A percentile compares a stretch with the other conserved stretches of the same genome.
These are phyloP conservation scores for Aspidapion aeneum DNA, from an alignment of 2,888 invertebrate species.

Conservation along the genomic window DNA sequence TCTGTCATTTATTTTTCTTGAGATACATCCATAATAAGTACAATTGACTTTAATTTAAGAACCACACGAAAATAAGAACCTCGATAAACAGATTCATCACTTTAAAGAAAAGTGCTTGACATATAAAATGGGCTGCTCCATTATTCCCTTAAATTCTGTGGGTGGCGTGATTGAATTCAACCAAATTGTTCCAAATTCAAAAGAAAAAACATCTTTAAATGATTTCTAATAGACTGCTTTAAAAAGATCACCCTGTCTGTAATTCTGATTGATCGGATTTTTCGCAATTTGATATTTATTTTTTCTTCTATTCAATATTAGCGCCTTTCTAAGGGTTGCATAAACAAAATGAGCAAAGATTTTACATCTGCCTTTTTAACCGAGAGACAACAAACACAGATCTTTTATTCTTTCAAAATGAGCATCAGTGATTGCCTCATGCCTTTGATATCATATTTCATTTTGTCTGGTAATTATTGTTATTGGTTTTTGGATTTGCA, in stretches of 20 bases:
- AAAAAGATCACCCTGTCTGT: constrained; percentile 35
- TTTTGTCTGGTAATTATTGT: constrained; percentile 18
- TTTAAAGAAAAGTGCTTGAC: constrained; percentile 9
- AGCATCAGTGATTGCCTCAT: neutral
- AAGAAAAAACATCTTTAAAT: constrained; percentile 24
- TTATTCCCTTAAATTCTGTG: neutral
- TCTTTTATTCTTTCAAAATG: neutral
- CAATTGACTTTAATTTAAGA: too few relatives aligned
- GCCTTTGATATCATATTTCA: neutral
- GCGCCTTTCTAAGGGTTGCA: constrained; percentile 13
- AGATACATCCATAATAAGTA: too few relatives aligned
- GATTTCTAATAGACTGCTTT: constrained; percentile 29
- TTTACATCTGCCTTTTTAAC: constrained; percentile 18
- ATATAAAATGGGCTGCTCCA: constrained; percentile 2
- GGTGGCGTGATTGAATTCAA: constrained; percentile 28
- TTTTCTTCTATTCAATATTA: constrained; percentile 8
- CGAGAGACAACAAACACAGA: neutral
- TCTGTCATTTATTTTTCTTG: too few relatives aligned
- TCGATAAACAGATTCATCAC: neutral
- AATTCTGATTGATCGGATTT: constrained; percentile 33
- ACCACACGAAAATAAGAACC: neutral
- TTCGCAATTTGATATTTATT: constrained; percentile 31
- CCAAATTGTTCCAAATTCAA: constrained; percentile 23
- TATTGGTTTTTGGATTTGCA: constrained; percentile 8
- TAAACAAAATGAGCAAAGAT: constrained; percentile 13